A percentile compares a stretch with the other conserved stretches of the same genome.
These are phyloP conservation scores for Astyanax mexicanus DNA, from an alignment of 2,797 vertebrate genomes.

Conservation along the genomic window DNA sequence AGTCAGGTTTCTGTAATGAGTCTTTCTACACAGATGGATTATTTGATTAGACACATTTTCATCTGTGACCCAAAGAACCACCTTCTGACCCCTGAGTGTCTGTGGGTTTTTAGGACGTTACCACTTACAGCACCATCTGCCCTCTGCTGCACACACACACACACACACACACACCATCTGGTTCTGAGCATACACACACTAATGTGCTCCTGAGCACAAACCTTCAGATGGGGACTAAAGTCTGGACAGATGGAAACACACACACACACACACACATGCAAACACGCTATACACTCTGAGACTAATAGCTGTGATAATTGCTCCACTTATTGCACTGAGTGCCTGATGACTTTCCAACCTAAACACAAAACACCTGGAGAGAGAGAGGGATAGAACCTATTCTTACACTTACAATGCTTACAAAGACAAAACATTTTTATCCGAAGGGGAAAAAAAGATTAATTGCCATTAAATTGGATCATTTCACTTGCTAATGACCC, in stretches of 20 bases:
- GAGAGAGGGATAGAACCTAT: neutral
- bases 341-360: neutral
- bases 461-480: too few relatives aligned
- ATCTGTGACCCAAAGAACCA: neutral
- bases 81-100: neutral
- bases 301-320: slow-evolving; percentile 18
- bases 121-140: slow-evolving; percentile 20
- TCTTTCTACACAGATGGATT: neutral
- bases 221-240: too few relatives aligned
- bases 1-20: neutral
- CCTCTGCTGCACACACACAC: slow-evolving; percentile 4
- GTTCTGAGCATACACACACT: too few relatives aligned
- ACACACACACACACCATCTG: slow-evolving; percentile 24
- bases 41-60: slow-evolving; percentile 1
- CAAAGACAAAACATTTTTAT: neutral
- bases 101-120: slow-evolving; percentile 5
- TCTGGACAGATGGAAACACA: neutral
- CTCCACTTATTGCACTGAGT: neutral
- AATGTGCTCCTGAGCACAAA: too few relatives aligned
- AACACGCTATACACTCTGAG: slow-evolving; percentile 8
- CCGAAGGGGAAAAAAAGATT: too few relatives aligned
- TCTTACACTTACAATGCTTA: too few relatives aligned
- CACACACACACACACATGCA: neutral
- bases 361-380: neutral
- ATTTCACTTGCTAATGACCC: too few relatives aligned